Evolutionary conservation across 2,113 vertebrate species (phyloP), one percentile per base, ranked within the genome.

Genomic region (Chaetops frenatus): DNA sequence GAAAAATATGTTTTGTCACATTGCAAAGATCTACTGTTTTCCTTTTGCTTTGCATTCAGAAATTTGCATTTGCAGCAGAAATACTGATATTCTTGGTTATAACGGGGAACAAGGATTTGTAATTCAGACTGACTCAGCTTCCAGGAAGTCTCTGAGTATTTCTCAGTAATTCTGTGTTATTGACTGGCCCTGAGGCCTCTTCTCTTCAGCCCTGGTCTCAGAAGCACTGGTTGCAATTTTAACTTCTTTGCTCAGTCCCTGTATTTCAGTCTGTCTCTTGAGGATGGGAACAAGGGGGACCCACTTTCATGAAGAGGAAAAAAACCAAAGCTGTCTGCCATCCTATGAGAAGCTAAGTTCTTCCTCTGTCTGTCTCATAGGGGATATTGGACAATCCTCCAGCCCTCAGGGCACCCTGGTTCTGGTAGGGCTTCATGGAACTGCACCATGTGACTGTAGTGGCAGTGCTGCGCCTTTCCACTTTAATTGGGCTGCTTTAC

Each of bases 341-440:
- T 48, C 9, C 20, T 27, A 7, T 47, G 51, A 61, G 47, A 25
- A 66, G 23, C 23, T 47, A 25, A 78, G 14, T 5, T 73, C 23
- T 11, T 11, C 3, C 15, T 14, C 0, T 45, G 40, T 12, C 57
- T 56, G 20, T 23, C 62, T 70, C 15, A 7, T 29, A 57, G 17
- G 2, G 1, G 48, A 51, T 20, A 71, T 3, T 2, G 20, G 29
- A 16, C 25, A 21, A 33, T 45, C 60, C 16, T 18, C 2, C 2
- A 50, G 4, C 8, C 28, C 18, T 60, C 31, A 35, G 35, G 20
- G 28, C n/a, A 78, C 31, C 2, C 11, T 7, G 10, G 22, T 31
- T 76, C 38, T 51, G 53, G 61, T 4, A 7, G 4, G 11, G 9
- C 17, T 80, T 60, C 19, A 25, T 0, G 0, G 50, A 51, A 3